phyloP scores from a whole-genome alignment of 2,113 vertebrate genomes.

The Clupea harengus region DNA sequence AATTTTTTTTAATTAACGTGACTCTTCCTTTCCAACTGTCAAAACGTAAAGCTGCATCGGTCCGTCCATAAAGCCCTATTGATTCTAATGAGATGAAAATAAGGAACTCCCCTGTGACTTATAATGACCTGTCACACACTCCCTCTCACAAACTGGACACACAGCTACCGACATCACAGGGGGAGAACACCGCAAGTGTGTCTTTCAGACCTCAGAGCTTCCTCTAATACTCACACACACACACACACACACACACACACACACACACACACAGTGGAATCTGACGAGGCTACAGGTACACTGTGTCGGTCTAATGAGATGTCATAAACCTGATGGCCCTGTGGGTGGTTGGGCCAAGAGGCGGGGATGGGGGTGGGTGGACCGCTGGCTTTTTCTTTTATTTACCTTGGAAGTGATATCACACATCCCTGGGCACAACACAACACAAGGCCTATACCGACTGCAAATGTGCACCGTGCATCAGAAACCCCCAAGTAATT shows the following conservation, averaged over 20 bases:
- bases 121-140: constrained; percentile 56
- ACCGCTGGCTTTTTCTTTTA: not conserved
- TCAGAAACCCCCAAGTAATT: not conserved
- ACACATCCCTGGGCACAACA: not conserved
- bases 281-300: not conserved
- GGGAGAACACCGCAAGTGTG: not conserved
- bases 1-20: constrained; percentile 47
- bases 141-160: not conserved
- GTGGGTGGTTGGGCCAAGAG: not conserved
- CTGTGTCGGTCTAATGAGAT: not conserved
- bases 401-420: not conserved
- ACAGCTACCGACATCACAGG: not conserved
- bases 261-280: not conserved
- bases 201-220: not conserved
- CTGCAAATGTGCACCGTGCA: not conserved
- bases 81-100: constrained; percentile 57
- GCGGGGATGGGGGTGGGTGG: not conserved
- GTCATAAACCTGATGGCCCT: not conserved
- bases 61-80: constrained; percentile 35
- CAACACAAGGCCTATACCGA: not conserved
- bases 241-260: not conserved
- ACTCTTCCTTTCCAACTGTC: constrained; percentile 27
- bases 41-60: constrained; percentile 21
- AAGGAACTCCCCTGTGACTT: constrained; percentile 55
- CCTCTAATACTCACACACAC: not conserved